Base-by-base conservation (phyloP, 2,797 vertebrate genomes). In the Lutjanus campechanus region DNA sequence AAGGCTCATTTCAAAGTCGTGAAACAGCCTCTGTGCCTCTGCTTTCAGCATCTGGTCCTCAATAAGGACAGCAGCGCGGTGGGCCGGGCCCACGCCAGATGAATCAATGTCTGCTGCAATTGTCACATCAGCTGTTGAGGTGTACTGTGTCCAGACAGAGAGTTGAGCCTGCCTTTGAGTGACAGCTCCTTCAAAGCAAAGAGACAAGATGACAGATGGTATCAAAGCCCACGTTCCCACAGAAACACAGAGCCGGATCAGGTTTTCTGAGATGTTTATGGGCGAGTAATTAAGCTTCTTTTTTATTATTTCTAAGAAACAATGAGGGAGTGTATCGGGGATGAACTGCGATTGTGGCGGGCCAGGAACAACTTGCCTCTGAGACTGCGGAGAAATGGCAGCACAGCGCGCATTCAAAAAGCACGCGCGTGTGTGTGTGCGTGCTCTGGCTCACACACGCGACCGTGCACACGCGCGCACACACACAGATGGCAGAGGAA, bases 151-250 rank as follows among this genome's bases (percentile, higher is more conserved):
- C 82, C 85, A 80, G 75, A 84, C 85, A 77, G 76, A 77, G 81
- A 78, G 78, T 10, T 55, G 69, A 76, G 81, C 74, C 49, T 12
- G 71, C 54, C 75, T 84, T 17, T 88, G 87, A 93, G 19, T 89
- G 92, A 87, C 89, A 67, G 89, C 78, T 74, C 49, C 75, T 79
- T 88, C 86, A 86, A 88, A 85, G 82, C 56, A 58, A 82, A 88
- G 73, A 72, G 88, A 93, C 90, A 86, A 76, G 73, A 77, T 89
- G 86, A 89, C 91, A 91, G 91, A 92, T 88, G 92, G 82, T 77
- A 73, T 88, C 84, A 84, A 82, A 85, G 83, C 61, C 61, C 12
- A 54, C 64, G 3, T 51, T 87, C 86, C 76, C 82, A 53, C 49
- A 40, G 65, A 86, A 69, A 85, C 71, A 7, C n/a, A 0, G 60